Evolutionary conservation across 1,140 invertebrate species (phyloP).

Genomic region (Ceratoteleas bidentatus): DNA sequence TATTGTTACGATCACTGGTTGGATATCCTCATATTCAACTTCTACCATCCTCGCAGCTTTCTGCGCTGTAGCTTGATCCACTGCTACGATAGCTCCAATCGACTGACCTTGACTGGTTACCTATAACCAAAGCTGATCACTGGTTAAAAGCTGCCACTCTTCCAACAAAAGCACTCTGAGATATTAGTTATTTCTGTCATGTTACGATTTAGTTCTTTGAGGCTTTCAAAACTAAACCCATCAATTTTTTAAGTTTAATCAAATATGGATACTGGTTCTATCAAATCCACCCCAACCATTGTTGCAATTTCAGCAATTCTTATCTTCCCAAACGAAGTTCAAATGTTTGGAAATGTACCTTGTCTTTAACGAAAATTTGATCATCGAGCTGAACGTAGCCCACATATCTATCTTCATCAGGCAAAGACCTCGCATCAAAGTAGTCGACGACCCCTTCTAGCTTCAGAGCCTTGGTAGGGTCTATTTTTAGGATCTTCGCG

Average conservation of each 20-base stretch:
- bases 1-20: conserved; percentile 90
- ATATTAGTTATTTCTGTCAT: too few species aligned
- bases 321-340: not conserved
- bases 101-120: conserved; percentile 89
- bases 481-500: conserved; percentile 89
- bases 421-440: conserved; percentile 86
- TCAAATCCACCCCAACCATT: too few species aligned
- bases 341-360: conserved; percentile 75
- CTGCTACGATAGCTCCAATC: conserved; percentile 89
- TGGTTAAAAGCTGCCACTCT: conserved; percentile 12
- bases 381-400: conserved; percentile 90
- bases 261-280: too few species aligned
- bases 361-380: conserved; percentile 86
- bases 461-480: conserved; percentile 86
- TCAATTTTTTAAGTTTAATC: too few species aligned
- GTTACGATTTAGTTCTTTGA: too few species aligned
- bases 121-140: conserved; percentile 71
- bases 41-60: conserved; percentile 88
- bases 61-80: conserved; percentile 87
- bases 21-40: conserved; percentile 88
- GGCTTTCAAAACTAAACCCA: too few species aligned
- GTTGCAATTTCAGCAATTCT: too few species aligned
- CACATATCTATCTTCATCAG: conserved; percentile 83
- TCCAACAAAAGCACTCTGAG: too few species aligned
- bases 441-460: conserved; percentile 88